Conservation (phyloP, 2,113 vertebrate genomes). For the Upupa epops region DNA sequence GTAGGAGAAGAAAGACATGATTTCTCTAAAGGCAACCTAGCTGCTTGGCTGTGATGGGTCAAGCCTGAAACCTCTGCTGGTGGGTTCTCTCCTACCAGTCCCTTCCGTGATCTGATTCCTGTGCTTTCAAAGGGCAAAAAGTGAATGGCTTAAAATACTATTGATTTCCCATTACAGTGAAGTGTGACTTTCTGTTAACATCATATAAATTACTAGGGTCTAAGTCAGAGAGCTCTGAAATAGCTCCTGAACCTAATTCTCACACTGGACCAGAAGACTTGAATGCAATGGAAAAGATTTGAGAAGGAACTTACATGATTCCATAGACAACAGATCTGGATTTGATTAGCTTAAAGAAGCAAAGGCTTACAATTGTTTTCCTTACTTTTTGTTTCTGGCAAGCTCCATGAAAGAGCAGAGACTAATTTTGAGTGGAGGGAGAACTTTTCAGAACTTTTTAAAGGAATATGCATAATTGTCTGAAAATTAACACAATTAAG, state of each 20-base stretch:
- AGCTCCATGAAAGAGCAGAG: neutral
- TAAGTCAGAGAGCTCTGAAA: neutral
- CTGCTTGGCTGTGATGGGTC: neutral
- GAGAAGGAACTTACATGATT: constrained; percentile 30
- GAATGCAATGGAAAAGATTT: neutral
- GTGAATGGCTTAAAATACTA: neutral
- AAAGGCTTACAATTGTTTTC: neutral
- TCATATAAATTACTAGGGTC: neutral
- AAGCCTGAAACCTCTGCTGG: neutral
- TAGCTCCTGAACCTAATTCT: neutral
- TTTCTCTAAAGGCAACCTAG: neutral
- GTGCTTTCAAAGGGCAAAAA: neutral
- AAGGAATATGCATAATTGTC: constrained; percentile 7
- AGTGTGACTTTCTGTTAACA: neutral
- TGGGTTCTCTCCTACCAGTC: neutral
- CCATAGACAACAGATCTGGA: constrained; percentile 7
- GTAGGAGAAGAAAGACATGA: neutral
- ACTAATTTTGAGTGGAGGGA: neutral
- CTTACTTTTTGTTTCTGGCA: neutral
- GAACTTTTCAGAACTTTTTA: neutral
- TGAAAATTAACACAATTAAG: constrained; percentile 17
- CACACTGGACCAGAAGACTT: neutral
- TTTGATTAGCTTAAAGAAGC: constrained; percentile 20
- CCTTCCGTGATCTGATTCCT: neutral
- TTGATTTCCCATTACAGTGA: neutral